Evolutionary conservation across 1,140 invertebrate genomes (phyloP).

Genomic region (Drosophila malerkotliana): DNA sequence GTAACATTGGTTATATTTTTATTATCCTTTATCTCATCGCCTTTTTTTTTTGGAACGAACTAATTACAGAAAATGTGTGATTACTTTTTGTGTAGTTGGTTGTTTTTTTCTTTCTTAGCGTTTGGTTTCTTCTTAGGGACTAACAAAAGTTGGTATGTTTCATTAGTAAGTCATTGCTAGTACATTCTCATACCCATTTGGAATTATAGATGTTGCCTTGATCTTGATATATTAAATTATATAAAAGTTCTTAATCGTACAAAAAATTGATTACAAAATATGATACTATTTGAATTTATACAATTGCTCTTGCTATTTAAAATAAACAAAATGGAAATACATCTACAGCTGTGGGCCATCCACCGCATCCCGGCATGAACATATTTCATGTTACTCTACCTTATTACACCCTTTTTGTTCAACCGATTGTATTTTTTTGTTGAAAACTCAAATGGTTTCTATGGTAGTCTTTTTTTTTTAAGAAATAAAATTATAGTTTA

Average conservation of each 20-base stretch:
- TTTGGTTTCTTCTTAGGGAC: slow-evolving; percentile 63
- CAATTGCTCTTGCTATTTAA: slow-evolving; percentile 22
- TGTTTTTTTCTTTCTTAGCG: slow-evolving; percentile 35
- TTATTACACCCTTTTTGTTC: slow-evolving; percentile 17
- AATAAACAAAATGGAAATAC: slow-evolving; percentile 46
- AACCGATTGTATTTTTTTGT: slow-evolving; percentile 30
- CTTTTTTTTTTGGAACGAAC: slow-evolving; percentile 46
- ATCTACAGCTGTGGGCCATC: slow-evolving; percentile 34
- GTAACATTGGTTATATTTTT: slow-evolving; percentile 65
- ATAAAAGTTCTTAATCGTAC: slow-evolving; percentile 58
- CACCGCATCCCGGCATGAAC: slow-evolving; percentile 24
- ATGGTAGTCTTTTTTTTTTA: slow-evolving; percentile 38
- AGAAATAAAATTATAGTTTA: slow-evolving; percentile 67
- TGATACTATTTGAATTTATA: slow-evolving; percentile 61
- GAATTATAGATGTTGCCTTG: slow-evolving; percentile 28
- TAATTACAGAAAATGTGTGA: slow-evolving; percentile 60
- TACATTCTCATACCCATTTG: slow-evolving; percentile 25
- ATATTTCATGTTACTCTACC: slow-evolving; percentile 52
- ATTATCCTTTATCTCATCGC: slow-evolving; percentile 45
- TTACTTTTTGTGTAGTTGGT: slow-evolving; percentile 11
- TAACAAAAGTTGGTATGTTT: slow-evolving; percentile 67
- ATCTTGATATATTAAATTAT: slow-evolving; percentile 50
- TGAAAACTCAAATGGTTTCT: slow-evolving; percentile 14
- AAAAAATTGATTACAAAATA: slow-evolving; percentile 71
- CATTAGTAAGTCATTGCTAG: slow-evolving; percentile 16